Conservation (phyloP, 1,140 invertebrate species). For the Tetranychus urticae region DNA sequence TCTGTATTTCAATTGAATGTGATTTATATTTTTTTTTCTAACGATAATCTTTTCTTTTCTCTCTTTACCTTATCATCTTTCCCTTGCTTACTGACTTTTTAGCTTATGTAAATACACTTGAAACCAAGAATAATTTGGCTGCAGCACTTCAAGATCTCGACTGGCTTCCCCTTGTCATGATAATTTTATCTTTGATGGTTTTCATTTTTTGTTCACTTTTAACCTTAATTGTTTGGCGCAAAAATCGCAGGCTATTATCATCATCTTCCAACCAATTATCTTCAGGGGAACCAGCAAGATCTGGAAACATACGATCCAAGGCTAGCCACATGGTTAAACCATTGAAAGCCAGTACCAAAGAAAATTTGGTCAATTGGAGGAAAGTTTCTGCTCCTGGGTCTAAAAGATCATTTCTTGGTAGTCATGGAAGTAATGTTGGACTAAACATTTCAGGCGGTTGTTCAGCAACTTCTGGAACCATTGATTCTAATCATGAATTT, state of each 20-base stretch:
- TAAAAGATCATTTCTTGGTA: not conserved
- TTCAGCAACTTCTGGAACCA: not conserved
- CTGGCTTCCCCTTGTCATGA: not conserved
- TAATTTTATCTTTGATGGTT: not conserved
- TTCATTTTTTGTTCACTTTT: not conserved
- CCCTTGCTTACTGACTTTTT: no score
- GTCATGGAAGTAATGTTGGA: no score
- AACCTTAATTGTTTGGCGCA: not conserved
- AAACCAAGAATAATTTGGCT: no score
- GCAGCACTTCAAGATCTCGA: not conserved
- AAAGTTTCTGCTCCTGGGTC: not conserved
- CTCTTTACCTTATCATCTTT: no score
- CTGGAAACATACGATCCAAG: not conserved
- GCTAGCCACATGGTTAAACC: not conserved
- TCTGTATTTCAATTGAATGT: no score
- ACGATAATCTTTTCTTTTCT: no score
- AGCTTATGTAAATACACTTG: no score
- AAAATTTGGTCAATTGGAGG: not conserved
- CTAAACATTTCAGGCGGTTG: no score
- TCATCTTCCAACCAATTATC: not conserved
- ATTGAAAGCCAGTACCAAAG: not conserved
- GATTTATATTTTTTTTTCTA: no score
- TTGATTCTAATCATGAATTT: not conserved
- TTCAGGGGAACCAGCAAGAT: not conserved
- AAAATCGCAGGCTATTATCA: not conserved